Evolutionary conservation across 64 coral and sea anemone genomes (phyloP), one percentile per base, ranked within the genome.

Genomic region (Porites lutea): DNA sequence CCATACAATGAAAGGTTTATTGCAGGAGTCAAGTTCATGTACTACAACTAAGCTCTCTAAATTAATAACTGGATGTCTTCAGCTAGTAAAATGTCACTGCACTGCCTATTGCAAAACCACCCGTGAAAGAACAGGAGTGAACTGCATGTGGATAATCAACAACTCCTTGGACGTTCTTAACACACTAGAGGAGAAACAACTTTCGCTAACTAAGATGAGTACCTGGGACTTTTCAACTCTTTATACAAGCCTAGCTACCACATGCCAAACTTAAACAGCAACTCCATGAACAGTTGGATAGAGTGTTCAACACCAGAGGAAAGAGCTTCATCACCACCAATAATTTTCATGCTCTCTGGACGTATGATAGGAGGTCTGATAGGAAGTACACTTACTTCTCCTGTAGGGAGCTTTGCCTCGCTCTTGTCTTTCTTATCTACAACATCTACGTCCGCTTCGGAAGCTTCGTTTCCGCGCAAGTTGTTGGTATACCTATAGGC

Each of bases 191-290:
- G 52, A 8, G 48, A 44, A 77, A 46, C 23, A 6, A 77, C 14
- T 48, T 77, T 54, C 5, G 52, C 7, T 54, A 46, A 77, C 13
- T 48, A 15, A 12, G 13, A n/a, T 77, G 19, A 44, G 13, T 48
- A 77, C 37, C 15, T 77, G 74, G 21, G 74, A 77, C 19, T 77
- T 77, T 77, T 77, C 74, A 1, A 77, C 74, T 50, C 74, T 77
- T 15, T 77, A 77, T 47, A 77, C 74, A 18, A 77, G 74, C 74
- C n/a, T n/a, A n/a, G n/a, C 13, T 77, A 19, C 74, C 11, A 44
- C 74, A 22, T 19, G 4, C 43, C 20, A 82, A 82, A 59, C 54
- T 82, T 51, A 59, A 82, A 59, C 49, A 82, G 57, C 79, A 59
- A 2, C 48, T 82, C n/a, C 79, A 82, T 59, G 79, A 82, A 47